phyloP scores from a whole-genome alignment of 2,888 invertebrate species.

The Drosophila affinis region DNA sequence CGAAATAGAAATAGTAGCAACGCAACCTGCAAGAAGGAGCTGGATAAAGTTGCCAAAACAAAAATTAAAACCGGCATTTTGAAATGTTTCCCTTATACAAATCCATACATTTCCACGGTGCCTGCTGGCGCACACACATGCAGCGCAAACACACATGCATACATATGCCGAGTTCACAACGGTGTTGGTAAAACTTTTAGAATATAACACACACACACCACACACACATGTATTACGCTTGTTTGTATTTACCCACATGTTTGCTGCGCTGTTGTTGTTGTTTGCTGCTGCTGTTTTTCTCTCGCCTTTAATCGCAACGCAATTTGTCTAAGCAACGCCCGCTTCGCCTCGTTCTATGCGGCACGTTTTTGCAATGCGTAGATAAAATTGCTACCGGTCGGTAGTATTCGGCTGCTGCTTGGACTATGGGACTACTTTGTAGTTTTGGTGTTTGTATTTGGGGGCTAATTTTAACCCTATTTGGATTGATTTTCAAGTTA shows the following conservation, averaged over 20 bases:
- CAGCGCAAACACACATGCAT: not conserved
- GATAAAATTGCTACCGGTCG: slow-evolving; percentile 50
- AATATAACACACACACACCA: slow-evolving; percentile 5
- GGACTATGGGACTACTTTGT: slow-evolving; percentile 22
- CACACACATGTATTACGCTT: slow-evolving; percentile 22
- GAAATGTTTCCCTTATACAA: slow-evolving; percentile 19
- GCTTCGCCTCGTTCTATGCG: slow-evolving; percentile 35
- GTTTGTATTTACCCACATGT: slow-evolving; percentile 77
- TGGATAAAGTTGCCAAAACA: slow-evolving; percentile 41
- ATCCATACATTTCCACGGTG: not conserved
- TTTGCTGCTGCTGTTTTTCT: slow-evolving; percentile 23
- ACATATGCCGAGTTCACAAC: not conserved
- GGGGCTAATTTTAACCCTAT: slow-evolving; percentile 67
- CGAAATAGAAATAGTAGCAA: not conserved
- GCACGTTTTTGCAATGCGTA: slow-evolving; percentile 66
- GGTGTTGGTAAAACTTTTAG: not conserved
- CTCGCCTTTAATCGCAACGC: slow-evolving; percentile 73
- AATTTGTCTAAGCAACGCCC: slow-evolving; percentile 72
- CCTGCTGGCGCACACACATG: no score
- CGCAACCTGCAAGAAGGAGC: slow-evolving; percentile 1
- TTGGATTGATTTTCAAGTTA: slow-evolving; percentile 62
- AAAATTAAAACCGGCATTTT: slow-evolving; percentile 71
- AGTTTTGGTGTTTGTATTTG: slow-evolving; percentile 23
- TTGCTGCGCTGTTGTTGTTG: slow-evolving; percentile 48
- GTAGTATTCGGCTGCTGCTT: slow-evolving; percentile 17